These are phyloP conservation scores for Dasyurus viverrinus DNA, from an alignment of 2,113 vertebrate genomes.

Conservation along the genomic window DNA sequence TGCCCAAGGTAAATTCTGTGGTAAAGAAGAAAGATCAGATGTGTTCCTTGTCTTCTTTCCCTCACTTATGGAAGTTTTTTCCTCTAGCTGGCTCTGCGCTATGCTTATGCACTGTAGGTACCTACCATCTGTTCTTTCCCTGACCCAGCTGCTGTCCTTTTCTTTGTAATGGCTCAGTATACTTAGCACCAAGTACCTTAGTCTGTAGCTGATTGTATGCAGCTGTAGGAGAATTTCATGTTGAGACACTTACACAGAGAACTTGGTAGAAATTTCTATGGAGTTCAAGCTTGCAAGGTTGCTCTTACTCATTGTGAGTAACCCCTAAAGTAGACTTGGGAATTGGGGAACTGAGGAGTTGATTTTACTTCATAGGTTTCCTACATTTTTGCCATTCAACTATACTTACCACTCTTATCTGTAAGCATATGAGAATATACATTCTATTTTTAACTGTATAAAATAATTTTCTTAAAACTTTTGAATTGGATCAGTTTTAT, in stretches of 20 bases:
- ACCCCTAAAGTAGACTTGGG: not conserved
- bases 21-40: not conserved
- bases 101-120: not conserved
- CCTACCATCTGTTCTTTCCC: not conserved
- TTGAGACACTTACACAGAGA: not conserved
- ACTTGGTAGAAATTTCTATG: not conserved
- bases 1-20: too few relatives aligned
- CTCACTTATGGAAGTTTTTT: not conserved
- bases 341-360: not conserved
- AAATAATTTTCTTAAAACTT: not conserved
- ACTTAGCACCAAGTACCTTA: not conserved
- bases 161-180: not conserved
- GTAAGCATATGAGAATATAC: not conserved
- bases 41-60: not conserved
- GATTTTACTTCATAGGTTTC: not conserved
- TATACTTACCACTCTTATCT: not conserved
- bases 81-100: not conserved
- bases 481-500: not conserved
- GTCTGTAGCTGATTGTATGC: not conserved
- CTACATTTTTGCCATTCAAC: not conserved
- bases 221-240: not conserved
- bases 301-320: not conserved
- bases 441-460: not conserved
- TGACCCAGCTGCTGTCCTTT: not conserved
- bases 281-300: not conserved